A percentile compares a stretch with the other conserved stretches of the same genome.
phyloP scores from a whole-genome alignment of 92 coral and sea anemone species.

The Paramuricea clavata region DNA sequence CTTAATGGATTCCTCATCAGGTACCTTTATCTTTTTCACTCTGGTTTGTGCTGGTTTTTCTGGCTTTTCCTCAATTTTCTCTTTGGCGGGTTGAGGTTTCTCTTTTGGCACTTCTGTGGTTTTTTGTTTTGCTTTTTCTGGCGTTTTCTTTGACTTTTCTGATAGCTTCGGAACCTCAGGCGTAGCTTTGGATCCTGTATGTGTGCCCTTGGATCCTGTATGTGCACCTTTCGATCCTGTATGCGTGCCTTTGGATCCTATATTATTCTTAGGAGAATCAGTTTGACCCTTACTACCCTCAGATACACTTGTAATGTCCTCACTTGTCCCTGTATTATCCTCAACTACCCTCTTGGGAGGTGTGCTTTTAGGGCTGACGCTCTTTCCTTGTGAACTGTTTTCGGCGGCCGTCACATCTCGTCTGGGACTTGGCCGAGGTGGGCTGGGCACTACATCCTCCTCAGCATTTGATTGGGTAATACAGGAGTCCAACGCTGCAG shows the following conservation, averaged over 20 bases:
- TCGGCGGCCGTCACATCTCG: background rate
- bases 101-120: background rate
- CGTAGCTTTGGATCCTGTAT: background rate
- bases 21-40: slow-evolving; percentile 7
- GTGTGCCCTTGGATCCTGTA: background rate
- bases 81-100: background rate
- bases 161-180: background rate
- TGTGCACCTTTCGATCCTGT: background rate
- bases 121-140: background rate
- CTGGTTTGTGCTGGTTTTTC: background rate
- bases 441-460: background rate
- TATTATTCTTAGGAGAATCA: background rate
- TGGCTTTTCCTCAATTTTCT: background rate
- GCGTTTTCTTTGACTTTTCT: background rate
- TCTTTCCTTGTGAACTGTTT: background rate
- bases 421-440: background rate
- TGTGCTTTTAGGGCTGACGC: background rate
- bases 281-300: background rate
- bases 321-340: slow-evolving; percentile 2
- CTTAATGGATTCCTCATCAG: slow-evolving; percentile 47
- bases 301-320: background rate
- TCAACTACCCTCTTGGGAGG: background rate
- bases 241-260: background rate
- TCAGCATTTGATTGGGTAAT: slow-evolving; percentile 15
- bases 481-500: slow-evolving; percentile 18